Evolutionary conservation across 1,140 invertebrate species (phyloP), one percentile per base, ranked within the genome.

Genomic region (Conopomorpha cramerella): DNA sequence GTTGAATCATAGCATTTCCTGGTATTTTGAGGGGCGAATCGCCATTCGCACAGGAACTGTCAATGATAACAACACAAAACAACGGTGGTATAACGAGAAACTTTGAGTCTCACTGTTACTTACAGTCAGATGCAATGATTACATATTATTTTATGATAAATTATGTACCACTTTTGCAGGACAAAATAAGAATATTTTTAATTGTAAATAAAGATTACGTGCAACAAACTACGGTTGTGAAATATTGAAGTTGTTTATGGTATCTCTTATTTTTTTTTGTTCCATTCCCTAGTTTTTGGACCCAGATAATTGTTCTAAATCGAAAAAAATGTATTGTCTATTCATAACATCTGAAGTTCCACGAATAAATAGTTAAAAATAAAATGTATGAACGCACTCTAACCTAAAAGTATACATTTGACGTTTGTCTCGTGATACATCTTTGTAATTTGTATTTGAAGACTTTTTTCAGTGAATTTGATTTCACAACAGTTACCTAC

Each of bases 1-100:
- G 66, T 74, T 78, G 72, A 78, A 66, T 78, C 72, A 77, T 71
- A 72, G 68, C 58, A 73, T 76, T 78, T 78, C 72, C 70, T 78
- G 71, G 74, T 76, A 77, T 77, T 76, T 76, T 67, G 63, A 61
- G 56, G 49, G 49, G 51, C 60, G 67, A 59, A 72, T 71, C 59
- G 67, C 64, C 67, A 71, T 72, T 72, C 56, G 61, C 71, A 66
- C 57, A 49, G 46, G 65, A 65, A 67, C 58, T 70, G 61, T 64
- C 62, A 71, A 55, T 51, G 51, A 60, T 56, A 59, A 35, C 34
- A 51, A 62, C 57, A 61, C 52, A 65, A 64, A 71, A 70, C 56
- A 68, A 61, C 51, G 55, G n/a, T n/a, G n/a, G n/a, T n/a, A n/a
- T n/a, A n/a, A n/a, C n/a, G n/a, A n/a, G n/a, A n/a, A n/a, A n/a